Percentiles rank a stretch among this genome's conserved stretches.
These are phyloP conservation scores for Urosaurus nigricauda DNA, from an alignment of 2,797 vertebrate genomes.

Conservation along the genomic window DNA sequence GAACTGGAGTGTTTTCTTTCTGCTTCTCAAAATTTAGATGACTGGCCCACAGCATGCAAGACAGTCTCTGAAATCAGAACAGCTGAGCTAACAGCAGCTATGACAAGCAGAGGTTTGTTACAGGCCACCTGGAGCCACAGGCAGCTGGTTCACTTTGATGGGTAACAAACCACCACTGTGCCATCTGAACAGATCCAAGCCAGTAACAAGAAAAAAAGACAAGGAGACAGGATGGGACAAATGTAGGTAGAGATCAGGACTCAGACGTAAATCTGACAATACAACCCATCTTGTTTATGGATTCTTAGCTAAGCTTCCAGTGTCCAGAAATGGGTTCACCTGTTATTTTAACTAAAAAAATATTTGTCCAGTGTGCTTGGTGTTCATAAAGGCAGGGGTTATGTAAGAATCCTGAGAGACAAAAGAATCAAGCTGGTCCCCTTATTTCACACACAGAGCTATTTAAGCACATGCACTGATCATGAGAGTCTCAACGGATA, in stretches of 20 bases:
- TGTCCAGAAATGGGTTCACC: not conserved
- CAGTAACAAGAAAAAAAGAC: not conserved
- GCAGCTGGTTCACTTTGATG: not conserved
- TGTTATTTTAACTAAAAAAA: not conserved
- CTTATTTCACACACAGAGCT: too few relatives aligned
- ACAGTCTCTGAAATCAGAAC: not conserved
- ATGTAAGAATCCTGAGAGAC: not conserved
- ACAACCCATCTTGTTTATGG: too few relatives aligned
- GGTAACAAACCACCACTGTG: not conserved
- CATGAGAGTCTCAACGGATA: too few relatives aligned
- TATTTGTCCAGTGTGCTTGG: not conserved
- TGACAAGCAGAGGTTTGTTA: not conserved
- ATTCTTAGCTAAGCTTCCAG: not conserved
- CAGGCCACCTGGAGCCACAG: not conserved
- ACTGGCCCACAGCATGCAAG: too few relatives aligned
- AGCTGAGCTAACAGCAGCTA: not conserved
- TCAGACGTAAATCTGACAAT: not conserved
- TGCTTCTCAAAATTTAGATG: too few relatives aligned
- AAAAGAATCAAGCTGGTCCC: not conserved
- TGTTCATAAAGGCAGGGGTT: not conserved
- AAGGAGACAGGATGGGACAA: not conserved
- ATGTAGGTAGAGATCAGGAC: not conserved
- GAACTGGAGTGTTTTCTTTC: too few relatives aligned
- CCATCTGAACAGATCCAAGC: not conserved
- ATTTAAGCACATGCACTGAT: too few relatives aligned